phyloP scores from a whole-genome alignment of 2,113 vertebrate genomes.

The Aythya baeri region DNA sequence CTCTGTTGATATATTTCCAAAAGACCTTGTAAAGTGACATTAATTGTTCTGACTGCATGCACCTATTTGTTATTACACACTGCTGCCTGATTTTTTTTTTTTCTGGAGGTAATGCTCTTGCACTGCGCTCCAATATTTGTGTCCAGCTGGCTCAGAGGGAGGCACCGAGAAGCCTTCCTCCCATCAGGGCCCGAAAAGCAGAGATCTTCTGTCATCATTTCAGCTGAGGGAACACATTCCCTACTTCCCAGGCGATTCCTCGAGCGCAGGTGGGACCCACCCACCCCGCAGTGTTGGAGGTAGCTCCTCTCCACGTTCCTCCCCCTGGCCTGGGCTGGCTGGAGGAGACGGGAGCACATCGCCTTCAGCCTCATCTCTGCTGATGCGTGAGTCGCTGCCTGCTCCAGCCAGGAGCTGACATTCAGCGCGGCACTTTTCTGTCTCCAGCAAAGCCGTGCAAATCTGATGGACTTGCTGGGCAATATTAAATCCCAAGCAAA shows the following conservation, averaged over 20 bases:
- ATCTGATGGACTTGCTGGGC: slow-evolving; percentile 63
- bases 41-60: slow-evolving; percentile 73
- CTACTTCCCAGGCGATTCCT: background rate
- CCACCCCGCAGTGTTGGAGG: background rate
- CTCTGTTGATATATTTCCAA: slow-evolving; percentile 72
- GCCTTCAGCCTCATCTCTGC: slow-evolving; percentile 4
- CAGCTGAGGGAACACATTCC: background rate
- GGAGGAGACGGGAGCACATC: slow-evolving; percentile 4
- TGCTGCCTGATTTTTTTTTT: background rate
- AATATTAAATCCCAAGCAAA: slow-evolving; percentile 71
- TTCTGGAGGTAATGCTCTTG: background rate
- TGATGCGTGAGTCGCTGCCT: slow-evolving; percentile 28
- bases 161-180: background rate
- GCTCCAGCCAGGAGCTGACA: slow-evolving; percentile 12
- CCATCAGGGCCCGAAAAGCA: background rate
- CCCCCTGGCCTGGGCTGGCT: background rate
- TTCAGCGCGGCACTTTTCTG: slow-evolving; percentile 9
- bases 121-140: background rate
- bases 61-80: slow-evolving; percentile 45
- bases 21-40: slow-evolving; percentile 76
- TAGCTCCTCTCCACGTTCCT: background rate
- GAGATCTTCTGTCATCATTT: background rate
- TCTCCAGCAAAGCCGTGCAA: slow-evolving; percentile 56
- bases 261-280: background rate
- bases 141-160: background rate